phyloP scores from a whole-genome alignment of 2,113 vertebrate species.

The Pollachius pollachius region DNA sequence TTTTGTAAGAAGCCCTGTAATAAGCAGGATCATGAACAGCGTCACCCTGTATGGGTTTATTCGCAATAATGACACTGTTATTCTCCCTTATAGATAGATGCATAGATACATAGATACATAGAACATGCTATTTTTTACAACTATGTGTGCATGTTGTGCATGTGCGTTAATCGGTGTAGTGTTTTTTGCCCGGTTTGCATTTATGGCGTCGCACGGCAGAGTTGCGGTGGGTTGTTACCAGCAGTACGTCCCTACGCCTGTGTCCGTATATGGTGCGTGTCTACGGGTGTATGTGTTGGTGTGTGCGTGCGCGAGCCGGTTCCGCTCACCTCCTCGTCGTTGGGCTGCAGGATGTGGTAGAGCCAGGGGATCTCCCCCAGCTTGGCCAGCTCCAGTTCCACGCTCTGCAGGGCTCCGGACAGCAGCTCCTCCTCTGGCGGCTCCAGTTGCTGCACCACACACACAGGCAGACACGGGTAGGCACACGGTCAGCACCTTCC shows the following conservation, averaged over 20 bases:
- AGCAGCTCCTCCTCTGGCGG: conserved; percentile 90
- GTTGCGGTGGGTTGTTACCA: too few relatives aligned
- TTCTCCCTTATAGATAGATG: background rate
- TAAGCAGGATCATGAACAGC: background rate
- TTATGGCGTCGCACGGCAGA: too few relatives aligned
- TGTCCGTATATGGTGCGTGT: background rate
- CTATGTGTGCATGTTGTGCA: background rate
- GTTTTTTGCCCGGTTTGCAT: too few relatives aligned
- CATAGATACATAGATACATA: background rate
- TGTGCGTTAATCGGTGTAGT: background rate
- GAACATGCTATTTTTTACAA: background rate
- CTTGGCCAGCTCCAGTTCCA: conserved; percentile 88
- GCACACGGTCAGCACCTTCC: background rate
- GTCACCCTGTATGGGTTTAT: background rate
- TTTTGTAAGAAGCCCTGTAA: too few relatives aligned
- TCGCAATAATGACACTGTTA: background rate
- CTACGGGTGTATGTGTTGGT: background rate
- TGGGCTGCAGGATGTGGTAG: conserved; percentile 89
- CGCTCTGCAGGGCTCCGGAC: conserved; percentile 83
- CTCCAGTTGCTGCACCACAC: conserved; percentile 82
- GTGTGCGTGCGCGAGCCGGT: background rate
- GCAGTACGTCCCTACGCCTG: background rate
- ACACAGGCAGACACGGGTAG: background rate
- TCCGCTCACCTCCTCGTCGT: conserved; percentile 88
- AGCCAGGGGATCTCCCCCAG: conserved; percentile 93